phyloP scores from a whole-genome alignment of 2,113 vertebrate genomes.

The Corythaixoides concolor region DNA sequence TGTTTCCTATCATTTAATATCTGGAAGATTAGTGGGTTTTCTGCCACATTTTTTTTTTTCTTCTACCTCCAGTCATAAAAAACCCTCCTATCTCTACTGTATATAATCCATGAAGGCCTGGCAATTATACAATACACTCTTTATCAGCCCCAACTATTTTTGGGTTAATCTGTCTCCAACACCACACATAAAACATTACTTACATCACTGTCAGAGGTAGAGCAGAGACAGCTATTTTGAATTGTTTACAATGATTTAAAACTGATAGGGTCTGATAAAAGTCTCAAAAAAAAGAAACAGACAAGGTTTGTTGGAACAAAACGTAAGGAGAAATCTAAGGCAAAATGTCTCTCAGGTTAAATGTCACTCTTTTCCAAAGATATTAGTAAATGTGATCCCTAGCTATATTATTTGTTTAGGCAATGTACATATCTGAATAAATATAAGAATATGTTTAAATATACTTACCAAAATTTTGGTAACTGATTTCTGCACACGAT shows the following conservation, averaged over 20 bases:
- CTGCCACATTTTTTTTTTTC: rapidly evolving
- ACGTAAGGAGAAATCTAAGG: neutral
- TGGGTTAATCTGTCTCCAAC: neutral
- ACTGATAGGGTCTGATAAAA: neutral
- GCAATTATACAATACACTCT: neutral
- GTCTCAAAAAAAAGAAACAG: neutral
- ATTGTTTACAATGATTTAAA: neutral
- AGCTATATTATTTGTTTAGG: neutral
- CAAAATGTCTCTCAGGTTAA: neutral
- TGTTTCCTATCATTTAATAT: neutral
- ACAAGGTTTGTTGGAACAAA: neutral
- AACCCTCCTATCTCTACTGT: neutral
- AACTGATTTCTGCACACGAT: neutral
- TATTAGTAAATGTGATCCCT: neutral
- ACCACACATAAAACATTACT: neutral
- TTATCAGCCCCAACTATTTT: neutral
- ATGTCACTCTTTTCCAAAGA: neutral
- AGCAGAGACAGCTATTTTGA: neutral
- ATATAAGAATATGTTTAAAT: neutral
- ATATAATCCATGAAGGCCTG: neutral
- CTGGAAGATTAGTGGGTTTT: neutral
- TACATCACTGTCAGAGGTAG: neutral
- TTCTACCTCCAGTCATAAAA: neutral
- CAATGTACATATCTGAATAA: rapidly evolving
- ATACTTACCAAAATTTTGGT: neutral